phyloP scores from a whole-genome alignment of 2,797 vertebrate genomes.

The Mallotus villosus region DNA sequence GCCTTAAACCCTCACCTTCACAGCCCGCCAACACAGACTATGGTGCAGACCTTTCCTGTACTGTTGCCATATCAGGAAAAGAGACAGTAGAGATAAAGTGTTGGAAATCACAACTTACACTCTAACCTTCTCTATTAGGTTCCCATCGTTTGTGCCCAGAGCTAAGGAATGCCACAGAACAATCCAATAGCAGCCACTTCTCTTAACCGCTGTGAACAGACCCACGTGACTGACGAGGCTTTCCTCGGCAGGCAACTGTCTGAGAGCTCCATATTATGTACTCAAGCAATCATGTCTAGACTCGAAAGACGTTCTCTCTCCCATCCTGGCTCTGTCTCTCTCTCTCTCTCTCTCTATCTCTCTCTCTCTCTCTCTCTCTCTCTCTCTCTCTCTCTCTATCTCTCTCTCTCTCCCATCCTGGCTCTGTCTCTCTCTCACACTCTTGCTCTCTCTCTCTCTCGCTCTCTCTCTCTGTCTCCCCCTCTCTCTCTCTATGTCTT shows the following conservation, averaged over 20 bases:
- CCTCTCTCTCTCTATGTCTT: too few species aligned
- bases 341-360: not conserved
- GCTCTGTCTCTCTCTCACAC: not conserved
- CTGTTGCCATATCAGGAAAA: not conserved
- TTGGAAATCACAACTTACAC: not conserved
- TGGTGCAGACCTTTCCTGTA: not conserved
- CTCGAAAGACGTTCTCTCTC: conserved; percentile 23
- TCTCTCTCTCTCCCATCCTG: not conserved
- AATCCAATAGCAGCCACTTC: conserved; percentile 33
- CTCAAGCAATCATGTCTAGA: conserved; percentile 46
- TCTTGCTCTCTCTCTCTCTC: not conserved
- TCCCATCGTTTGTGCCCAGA: not conserved
- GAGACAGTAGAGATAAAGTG: not conserved
- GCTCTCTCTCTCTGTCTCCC: not conserved
- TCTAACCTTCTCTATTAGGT: not conserved
- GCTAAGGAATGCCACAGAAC: conserved; percentile 24
- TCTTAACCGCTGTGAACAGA: conserved; percentile 33
- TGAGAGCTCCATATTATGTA: conserved; percentile 47
- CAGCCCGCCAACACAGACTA: not conserved
- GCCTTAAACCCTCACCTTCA: not conserved
- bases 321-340: too few species aligned
- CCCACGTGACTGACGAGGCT: conserved; percentile 3
- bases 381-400: too few species aligned
- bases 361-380: too few species aligned
- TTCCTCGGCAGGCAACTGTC: conserved; percentile 30